Evolutionary conservation across 2,113 vertebrate species (phyloP), one percentile per base, ranked within the genome.

Genomic region (Scortum barcoo): DNA sequence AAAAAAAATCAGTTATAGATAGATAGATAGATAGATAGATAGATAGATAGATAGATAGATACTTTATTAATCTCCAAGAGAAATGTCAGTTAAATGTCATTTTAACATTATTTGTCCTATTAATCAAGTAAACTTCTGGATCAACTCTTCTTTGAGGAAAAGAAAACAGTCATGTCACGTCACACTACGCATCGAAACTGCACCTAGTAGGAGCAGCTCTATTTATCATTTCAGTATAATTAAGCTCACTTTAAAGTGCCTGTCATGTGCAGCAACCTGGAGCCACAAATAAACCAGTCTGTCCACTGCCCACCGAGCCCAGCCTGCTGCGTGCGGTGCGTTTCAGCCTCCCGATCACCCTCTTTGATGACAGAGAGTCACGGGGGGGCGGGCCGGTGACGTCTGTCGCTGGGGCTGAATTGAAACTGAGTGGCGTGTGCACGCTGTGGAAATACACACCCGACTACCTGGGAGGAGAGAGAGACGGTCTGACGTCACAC

Each of bases 401-500:
- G 20, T 26, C 46, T 57, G 11, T 33, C 14, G 10, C n/a, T 50
- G 9, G 22, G 46, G 76, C 11, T 40, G 0, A 28, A n/a, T 38
- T 10, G 72, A 90, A 89, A 90, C 80, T 24, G 80, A 88, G 79
- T 81, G 28, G 16, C 40, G 4, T 54, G 4, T 0, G 3, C 26
- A 26, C 7, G 60, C 33, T 36, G 6, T 36, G 33, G 33, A 36
- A 6, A 6, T 36, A 36, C 51, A 19, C 46, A 19, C 6, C 33
- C 0, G 51, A 3, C 73, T 75, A 87, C 88, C 88, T 89, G 86
- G 40, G 33, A 76, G 71, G 79, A 72, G 58, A 73, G 68, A 58
- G 53, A 28, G n/a, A n/a, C n/a, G n/a, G 7, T 58, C 22, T 38
- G 51, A 93, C 94, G 94, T 94, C 92, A 95, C 89, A 53, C 66